Evolutionary conservation across 1,140 invertebrate genomes (phyloP), one percentile per base, ranked within the genome.

Genomic region (Papilio glaucus): DNA sequence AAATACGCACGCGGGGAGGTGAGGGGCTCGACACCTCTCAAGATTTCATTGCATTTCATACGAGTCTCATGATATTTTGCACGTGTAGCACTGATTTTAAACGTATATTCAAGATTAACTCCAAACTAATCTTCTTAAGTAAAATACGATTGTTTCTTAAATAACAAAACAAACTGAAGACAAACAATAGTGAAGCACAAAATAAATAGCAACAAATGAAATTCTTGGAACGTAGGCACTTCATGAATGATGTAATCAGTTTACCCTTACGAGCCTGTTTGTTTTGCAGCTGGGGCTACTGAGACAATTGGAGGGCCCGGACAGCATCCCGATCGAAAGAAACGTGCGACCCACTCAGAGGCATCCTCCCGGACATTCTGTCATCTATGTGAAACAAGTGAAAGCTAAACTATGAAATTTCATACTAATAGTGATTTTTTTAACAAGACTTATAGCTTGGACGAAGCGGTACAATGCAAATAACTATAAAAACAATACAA

Each of bases 341-440:
- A 93, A 93, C 74, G 88, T 91, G 65, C 69, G 90, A 33, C 91
- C 91, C 4, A 93, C 91, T 0, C 91, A 93, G 68, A 73, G 89
- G 5, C 91, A 93, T 74, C 91, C 91, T 0, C 89, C 89, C 0
- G 91, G 91, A 0, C 91, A 91, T 65, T 90, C 89, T 1, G 90
- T 93, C 21, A 93, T 93, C 4, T 91, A 91, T 69, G 90, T 93
- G 18, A 85, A 91, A 75, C 90, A 91, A 86, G 76, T 89, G 39
- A 90, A 88, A 70, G 77, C 90, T 0, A 93, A 93, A 71, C 79
- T 91, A 61, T 91, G 83, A 87, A 70, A 45, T 70, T 71, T 29
- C 13, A 12, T 33, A 71, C 72, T 71, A n/a, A 18, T 10, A 49
- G 67, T 69, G 67, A 49, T 18, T 49, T 53, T 26, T 45, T 39